Conservation (phyloP, 2,888 invertebrate species). For the Netelia melanura region DNA sequence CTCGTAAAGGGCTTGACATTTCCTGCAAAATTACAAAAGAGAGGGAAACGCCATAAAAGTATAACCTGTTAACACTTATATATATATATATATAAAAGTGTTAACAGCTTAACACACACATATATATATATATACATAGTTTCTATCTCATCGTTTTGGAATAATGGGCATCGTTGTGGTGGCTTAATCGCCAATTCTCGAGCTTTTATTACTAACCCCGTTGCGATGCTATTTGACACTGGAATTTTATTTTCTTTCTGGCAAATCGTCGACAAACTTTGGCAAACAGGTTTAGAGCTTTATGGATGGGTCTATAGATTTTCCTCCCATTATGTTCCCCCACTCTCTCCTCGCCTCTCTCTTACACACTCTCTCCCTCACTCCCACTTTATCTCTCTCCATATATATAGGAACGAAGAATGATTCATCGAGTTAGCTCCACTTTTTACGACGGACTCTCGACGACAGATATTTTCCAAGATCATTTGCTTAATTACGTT, state of each 20-base stretch:
- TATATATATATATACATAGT: slow-evolving; percentile 1
- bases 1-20: slow-evolving; percentile 39
- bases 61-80: slow-evolving; percentile 56
- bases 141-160: slow-evolving; percentile 28
- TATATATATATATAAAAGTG: neutral
- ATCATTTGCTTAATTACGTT: slow-evolving; percentile 62
- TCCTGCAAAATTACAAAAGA: neutral
- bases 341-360: too few species aligned
- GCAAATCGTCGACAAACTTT: slow-evolving; percentile 37
- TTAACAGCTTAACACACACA: too few species aligned
- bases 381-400: too few species aligned
- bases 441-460: slow-evolving; percentile 28
- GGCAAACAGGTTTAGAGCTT: slow-evolving; percentile 14
- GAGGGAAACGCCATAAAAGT: slow-evolving; percentile 34
- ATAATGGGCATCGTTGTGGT: slow-evolving; percentile 34
- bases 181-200: slow-evolving; percentile 55
- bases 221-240: neutral
- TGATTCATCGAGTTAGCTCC: slow-evolving; percentile 45
- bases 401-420: neutral
- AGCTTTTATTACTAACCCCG: slow-evolving; percentile 44
- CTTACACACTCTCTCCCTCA: too few species aligned
- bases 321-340: neutral
- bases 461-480: slow-evolving; percentile 13
- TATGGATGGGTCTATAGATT: neutral
- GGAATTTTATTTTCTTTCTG: slow-evolving; percentile 35